Base-by-base conservation (phyloP, 2,888 invertebrate genomes). In the Oscheius sp. region DNA sequence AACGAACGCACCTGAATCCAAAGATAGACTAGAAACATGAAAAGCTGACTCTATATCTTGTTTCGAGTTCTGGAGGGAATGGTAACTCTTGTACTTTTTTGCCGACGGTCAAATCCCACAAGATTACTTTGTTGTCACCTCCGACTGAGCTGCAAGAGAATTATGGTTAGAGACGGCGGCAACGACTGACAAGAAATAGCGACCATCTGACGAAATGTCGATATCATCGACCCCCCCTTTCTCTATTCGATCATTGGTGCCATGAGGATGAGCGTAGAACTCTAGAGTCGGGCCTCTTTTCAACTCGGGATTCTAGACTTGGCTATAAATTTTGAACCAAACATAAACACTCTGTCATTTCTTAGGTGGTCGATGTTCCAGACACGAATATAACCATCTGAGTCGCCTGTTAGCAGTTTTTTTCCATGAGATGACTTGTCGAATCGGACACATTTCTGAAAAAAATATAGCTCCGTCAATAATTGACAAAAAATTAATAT, bases 391-490 rank as follows among this genome's bases (percentile, higher is more conserved):
- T 79, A 71, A 42, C 87, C 87, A 59, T 87, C 88, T 7, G 83
- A 77, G 10, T 87, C 86, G 47, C 85, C 87, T 3, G 87, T 88
- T 5, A 82, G 84, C 68, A 86, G 73, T 58, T 77, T 79, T 21
- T 79, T 66, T 13, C 82, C 82, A 0, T 74, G 62, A 1, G 80
- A 78, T 5, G 70, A 75, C 50, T 73, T 78, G 42, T 86, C 85
- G 62, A 87, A 84, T 10, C 84, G 76, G 9, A 85, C 85, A 72
- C 87, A 87, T 70, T 85, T 86, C 85, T 85, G 68, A 50, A 75
- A 21, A 60, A 35, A n/a, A 29, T 2, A 11, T 5, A n/a, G 21
- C 11, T 58, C 21, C 2, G 2, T 32, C 47, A n/a, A 48, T 47
- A 32, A 70, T 29, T 42, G 13, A 3, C 57, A 53, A 63, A 10